Base-by-base conservation (phyloP, 2,888 invertebrate genomes). In the Unio pictorum region DNA sequence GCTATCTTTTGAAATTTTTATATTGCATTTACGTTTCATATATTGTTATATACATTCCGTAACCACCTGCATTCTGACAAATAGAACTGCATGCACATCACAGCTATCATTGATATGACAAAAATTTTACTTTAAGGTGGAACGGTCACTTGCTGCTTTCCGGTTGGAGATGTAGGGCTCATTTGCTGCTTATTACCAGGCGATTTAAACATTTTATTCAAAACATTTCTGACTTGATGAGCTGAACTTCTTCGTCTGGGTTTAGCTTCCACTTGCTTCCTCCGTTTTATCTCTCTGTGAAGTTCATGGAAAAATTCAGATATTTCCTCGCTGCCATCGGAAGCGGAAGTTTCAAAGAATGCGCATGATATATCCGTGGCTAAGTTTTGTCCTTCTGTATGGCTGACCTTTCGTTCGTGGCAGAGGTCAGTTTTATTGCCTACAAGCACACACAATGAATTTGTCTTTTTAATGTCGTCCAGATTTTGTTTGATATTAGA, bases 261-360 rank as follows among this genome's bases (percentile, higher is more conserved):
- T 70, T 86, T 88, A 62, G 69, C 80, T 68, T 85, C 84, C 30
- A 87, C 71, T 76, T 84, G 70, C 71, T 86, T 85, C 63, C 88
- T 76, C 58, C 89, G 70, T 61, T 82, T 80, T 15, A 89, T 82
- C 68, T 90, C 89, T 26, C 90, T 78, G 69, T 87, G 85, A 56
- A 89, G 83, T 78, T 89, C 89, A 64, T 86, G 80, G 73, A 89
- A 90, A 60, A 88, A 78, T 71, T 89, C 89, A 8, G 79, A 69
- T n/a, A 89, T 87, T 67, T 87, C 86, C 5, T 81, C 79, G n/a
- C 86, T 84, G 4, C 88, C 89, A 67, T 89, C 89, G 71, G 86
- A 85, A 45, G 89, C 89, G 34, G 87, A 88, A 28, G 84, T 89
- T 70, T 89, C 89, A 75, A 83, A 88, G 75, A 88, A 89, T 1